Evolutionary conservation across 1,140 invertebrate species (phyloP), one percentile per base, ranked within the genome.

Genomic region (Holotrichia oblita): DNA sequence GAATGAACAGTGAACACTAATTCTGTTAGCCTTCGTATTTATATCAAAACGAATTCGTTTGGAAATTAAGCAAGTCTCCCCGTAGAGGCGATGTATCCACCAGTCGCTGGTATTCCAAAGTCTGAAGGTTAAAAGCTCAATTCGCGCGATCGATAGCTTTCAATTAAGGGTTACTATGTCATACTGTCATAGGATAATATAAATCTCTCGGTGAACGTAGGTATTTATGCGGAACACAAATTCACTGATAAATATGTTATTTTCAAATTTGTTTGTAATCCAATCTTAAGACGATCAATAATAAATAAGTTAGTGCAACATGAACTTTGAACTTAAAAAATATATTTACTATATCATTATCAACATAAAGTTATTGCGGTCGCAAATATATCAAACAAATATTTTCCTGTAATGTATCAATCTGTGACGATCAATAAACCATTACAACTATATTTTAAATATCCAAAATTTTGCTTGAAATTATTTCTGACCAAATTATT

Each of bases 251-350:
- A 34, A 34, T 34, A 4, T 34, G 17, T 55, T 55, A 14, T 55
- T 55, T 55, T 17, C 2, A 34, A 55, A 14, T 17, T 14, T 55
- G 17, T 55, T 55, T 55, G n/a, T 55, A 55, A 55, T 55, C 0
- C n/a, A 20, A 0, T 17, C 17, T n/a, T 55, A 3, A 20, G n/a
- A 55, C 4, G n/a, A 55, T 55, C 14, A 55, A 55, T 55, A 55
- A 34, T 17, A 55, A 7, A 22, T 9, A 7, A 22, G 0, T 17
- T 61, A 55, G 3, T 17, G n/a, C 6, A 17, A 6, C 14, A 22
- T 69, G 61, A 69, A 69, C 61, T 69, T 69, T 69, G 61, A 0
- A n/a, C n/a, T n/a, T n/a, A n/a, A n/a, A n/a, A n/a, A n/a, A n/a
- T n/a, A n/a, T n/a, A n/a, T n/a, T n/a, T n/a, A n/a, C n/a, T n/a